Conservation (phyloP, 2,797 vertebrate species). For the Corythornis leucogaster region DNA sequence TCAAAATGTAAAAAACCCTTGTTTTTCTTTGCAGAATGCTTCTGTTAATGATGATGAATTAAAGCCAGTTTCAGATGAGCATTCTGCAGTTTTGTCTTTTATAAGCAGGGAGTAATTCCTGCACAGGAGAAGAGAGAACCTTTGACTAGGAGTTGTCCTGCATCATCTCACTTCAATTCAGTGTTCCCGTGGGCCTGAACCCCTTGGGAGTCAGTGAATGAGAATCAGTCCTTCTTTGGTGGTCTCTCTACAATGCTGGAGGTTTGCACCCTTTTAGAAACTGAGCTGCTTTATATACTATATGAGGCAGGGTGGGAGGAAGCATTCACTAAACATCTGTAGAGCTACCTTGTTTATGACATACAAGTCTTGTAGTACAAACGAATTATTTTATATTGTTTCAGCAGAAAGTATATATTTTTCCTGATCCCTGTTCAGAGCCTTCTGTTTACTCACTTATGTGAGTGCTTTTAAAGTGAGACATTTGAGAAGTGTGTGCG, state of each 20-base stretch:
- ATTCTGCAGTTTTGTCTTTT: not conserved
- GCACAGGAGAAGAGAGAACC: not conserved
- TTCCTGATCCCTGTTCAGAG: not conserved
- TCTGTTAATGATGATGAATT: not conserved
- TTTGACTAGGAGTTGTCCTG: not conserved
- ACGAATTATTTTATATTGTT: not conserved
- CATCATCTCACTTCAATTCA: not conserved
- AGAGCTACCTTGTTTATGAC: not conserved
- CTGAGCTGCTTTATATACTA: not conserved
- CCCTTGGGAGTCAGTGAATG: not conserved
- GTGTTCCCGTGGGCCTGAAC: not conserved
- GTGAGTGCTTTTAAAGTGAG: not conserved
- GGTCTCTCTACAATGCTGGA: not conserved
- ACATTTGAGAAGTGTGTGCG: not conserved
- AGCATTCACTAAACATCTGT: not conserved
- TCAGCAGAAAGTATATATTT: not conserved
- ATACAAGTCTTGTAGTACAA: not conserved
- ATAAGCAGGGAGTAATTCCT: not conserved
- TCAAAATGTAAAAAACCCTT: not conserved
- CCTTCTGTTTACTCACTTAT: not conserved
- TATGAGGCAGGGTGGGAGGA: accelerated
- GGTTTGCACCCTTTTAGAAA: not conserved
- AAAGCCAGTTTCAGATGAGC: not conserved
- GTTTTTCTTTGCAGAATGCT: not conserved
- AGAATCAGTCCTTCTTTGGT: not conserved